Evolutionary conservation across 2,113 vertebrate genomes (phyloP).

Genomic region (Cyphomyrus discorhynchus): DNA sequence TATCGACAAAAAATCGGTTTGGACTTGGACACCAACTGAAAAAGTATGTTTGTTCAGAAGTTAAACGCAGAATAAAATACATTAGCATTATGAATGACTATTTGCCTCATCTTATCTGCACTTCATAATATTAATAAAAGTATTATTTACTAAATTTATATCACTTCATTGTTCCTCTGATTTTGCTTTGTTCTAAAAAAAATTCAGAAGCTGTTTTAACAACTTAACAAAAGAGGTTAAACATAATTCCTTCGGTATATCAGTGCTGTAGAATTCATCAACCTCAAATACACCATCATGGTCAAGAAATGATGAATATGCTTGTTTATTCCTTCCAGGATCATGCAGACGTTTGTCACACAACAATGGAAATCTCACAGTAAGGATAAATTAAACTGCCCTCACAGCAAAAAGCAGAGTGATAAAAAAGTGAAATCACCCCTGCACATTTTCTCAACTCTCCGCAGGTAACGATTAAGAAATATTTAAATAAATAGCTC

Average conservation of each 20-base stretch:
- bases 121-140: neutral
- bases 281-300: neutral
- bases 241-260: neutral
- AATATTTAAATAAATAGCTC: neutral
- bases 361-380: slow-evolving; percentile 80
- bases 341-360: slow-evolving; percentile 87
- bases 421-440: slow-evolving; percentile 85
- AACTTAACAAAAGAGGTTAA: neutral
- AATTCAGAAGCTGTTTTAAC: neutral
- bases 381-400: slow-evolving; percentile 75
- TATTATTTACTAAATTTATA: neutral
- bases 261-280: neutral
- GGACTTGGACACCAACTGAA: slow-evolving; percentile 83
- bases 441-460: slow-evolving; percentile 81
- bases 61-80: neutral
- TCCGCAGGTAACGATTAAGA: slow-evolving; percentile 70
- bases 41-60: slow-evolving; percentile 64
- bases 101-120: neutral
- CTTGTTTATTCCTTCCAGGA: slow-evolving; percentile 48
- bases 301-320: neutral
- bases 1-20: slow-evolving; percentile 80
- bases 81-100: neutral
- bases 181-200: neutral
- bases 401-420: slow-evolving; percentile 72
- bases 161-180: neutral